These are phyloP conservation scores for Hemiscyllium ocellatum DNA, from an alignment of 2,113 vertebrate species.

Conservation along the genomic window DNA sequence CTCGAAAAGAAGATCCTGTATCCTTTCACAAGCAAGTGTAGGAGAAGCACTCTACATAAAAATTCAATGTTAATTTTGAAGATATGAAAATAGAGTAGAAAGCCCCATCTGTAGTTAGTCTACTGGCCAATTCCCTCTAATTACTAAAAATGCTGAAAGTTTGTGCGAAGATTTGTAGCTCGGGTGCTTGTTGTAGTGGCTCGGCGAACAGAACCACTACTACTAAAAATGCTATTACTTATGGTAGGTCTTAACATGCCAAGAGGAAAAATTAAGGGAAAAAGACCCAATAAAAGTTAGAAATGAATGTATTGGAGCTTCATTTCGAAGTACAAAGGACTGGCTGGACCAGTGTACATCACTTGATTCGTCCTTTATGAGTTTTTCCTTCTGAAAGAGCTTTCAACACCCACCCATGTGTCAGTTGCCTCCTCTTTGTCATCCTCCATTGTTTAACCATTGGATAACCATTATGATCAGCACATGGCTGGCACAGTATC, in stretches of 20 bases:
- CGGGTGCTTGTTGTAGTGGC: too few relatives aligned
- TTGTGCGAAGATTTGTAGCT: too few relatives aligned
- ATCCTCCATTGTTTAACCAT: neutral
- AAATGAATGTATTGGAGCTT: too few relatives aligned
- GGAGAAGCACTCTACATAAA: neutral
- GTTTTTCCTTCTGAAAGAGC: too few relatives aligned
- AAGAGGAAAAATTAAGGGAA: too few relatives aligned
- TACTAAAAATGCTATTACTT: neutral
- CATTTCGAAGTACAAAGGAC: too few relatives aligned
- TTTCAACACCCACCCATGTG: too few relatives aligned
- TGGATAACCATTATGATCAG: neutral
- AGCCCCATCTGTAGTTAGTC: neutral
- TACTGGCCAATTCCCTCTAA: neutral
- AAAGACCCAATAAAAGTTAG: too few relatives aligned
- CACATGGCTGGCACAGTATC: neutral
- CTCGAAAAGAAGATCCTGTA: slow-evolving; percentile 69
- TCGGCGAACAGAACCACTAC: too few relatives aligned
- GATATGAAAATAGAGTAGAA: neutral
- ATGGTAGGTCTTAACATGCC: neutral
- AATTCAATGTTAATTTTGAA: neutral
- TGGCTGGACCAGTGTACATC: too few relatives aligned
- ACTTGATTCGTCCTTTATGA: too few relatives aligned
- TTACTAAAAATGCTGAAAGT: neutral
- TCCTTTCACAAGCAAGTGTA: slow-evolving; percentile 59
- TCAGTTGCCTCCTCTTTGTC: neutral